Conservation (phyloP, 2,888 invertebrate genomes). For the Chrysotoxum bicinctum region DNA sequence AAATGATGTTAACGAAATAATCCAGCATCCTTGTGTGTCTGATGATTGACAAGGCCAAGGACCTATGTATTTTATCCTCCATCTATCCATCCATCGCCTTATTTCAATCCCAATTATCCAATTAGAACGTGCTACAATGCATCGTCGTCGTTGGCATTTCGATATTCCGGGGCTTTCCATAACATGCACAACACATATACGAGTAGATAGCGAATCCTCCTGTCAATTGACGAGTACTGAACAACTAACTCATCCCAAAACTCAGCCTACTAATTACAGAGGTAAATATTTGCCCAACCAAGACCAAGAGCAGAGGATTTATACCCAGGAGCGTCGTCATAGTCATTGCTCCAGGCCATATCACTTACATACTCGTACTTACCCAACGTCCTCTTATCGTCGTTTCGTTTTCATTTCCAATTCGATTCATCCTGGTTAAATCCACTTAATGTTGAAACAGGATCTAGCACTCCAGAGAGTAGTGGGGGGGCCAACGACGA, state of each 20-base stretch:
- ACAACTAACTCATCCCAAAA: background rate
- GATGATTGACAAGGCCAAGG: conserved; percentile 4
- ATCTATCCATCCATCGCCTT: background rate
- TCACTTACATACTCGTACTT: background rate
- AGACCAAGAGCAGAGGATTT: background rate
- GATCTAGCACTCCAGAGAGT: conserved; percentile 35
- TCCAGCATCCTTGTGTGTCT: background rate
- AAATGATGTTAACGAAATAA: background rate
- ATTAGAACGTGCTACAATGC: conserved; percentile 54
- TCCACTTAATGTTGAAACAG: conserved; percentile 39
- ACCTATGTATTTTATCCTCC: background rate
- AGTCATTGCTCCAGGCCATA: background rate
- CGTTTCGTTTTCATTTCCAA: conserved; percentile 47
- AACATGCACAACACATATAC: no score
- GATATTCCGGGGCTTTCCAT: background rate
- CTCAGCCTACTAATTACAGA: conserved; percentile 46
- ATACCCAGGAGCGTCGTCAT: background rate
- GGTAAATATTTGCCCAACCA: conserved; percentile 45
- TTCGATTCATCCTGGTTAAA: conserved; percentile 50
- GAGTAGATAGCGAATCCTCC: background rate
- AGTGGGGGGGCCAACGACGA: no score
- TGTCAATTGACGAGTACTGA: conserved; percentile 11
- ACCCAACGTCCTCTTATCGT: conserved; percentile 15
- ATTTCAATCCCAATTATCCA: conserved; percentile 44
- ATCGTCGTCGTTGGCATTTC: conserved; percentile 45